These are phyloP conservation scores for Drosophila neoperkinsi DNA, from an alignment of 2,888 invertebrate species.

Conservation along the genomic window DNA sequence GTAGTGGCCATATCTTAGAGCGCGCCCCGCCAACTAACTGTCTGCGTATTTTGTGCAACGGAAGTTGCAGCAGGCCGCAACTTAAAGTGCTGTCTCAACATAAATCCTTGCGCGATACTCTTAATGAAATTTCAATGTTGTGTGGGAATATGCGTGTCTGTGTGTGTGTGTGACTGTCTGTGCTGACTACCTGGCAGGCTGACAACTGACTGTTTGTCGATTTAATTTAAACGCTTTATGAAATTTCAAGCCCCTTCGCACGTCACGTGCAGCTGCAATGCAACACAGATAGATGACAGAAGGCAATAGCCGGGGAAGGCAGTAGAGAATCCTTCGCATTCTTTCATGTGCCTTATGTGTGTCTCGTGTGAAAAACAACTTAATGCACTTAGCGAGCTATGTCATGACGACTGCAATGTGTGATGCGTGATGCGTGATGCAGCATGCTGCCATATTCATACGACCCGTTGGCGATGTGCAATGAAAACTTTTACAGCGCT, in stretches of 20 bases:
- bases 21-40: conserved; percentile 47
- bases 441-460: conserved; percentile 59
- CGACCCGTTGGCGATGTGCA: conserved; percentile 49
- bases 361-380: conserved; percentile 80
- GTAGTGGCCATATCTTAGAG: conserved; percentile 73
- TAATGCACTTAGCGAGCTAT: conserved; percentile 83
- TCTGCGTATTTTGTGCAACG: conserved; percentile 73
- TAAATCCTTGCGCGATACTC: conserved; percentile 70
- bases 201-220: conserved; percentile 69
- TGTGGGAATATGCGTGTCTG: conserved; percentile 16
- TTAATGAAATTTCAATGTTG: conserved; percentile 81
- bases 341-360: conserved; percentile 44
- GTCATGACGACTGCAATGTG: conserved; percentile 43
- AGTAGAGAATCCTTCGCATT: conserved; percentile 45
- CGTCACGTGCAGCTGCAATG: conserved; percentile 73
- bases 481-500: conserved; percentile 41
- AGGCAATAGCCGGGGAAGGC: conserved; percentile 3
- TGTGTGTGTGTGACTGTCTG: conserved; percentile 14
- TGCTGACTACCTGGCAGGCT: conserved; percentile 38
- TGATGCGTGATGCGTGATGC: conserved; percentile 58
- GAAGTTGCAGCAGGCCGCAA: conserved; percentile 71
- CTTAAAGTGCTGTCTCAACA: conserved; percentile 72
- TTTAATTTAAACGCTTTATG: conserved; percentile 78
- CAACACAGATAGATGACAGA: conserved; percentile 29
- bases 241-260: conserved; percentile 70